Evolutionary conservation across 2,797 vertebrate genomes (phyloP), one percentile per base, ranked within the genome.

Genomic region (Anniella stebbinsi): DNA sequence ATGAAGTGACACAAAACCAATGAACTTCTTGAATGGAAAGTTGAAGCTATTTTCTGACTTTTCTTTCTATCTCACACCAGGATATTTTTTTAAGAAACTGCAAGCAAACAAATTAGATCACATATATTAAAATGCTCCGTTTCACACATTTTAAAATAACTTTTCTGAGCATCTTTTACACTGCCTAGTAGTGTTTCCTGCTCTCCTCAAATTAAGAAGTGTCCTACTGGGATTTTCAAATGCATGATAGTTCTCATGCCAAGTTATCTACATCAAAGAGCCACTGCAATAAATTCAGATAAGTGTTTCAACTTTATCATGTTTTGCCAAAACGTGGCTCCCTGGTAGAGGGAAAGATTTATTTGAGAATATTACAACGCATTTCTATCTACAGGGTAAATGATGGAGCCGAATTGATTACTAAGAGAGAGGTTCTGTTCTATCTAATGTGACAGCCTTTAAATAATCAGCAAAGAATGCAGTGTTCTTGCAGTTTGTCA

Each of bases 191-290:
- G 41, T 63, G 41, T 77, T 87, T 87, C 80, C 73, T 78, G 63
- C 33, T 87, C 18, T 15, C 48, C 30, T 86, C 41, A 87, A 72
- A 92, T 82, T 51, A 83, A 89, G 88, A 80, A 73, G 66, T 25
- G 25, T 41, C 84, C 63, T 51, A 54, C 25, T 80, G 73, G 91
- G 57, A 89, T 84, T 92, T 51, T 84, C 38, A 90, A 81, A 89
- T 84, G 80, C 38, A 83, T 36, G 69, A 21, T 33, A 51, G 18
- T 73, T 87, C 73, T 41, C 54, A 18, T 73, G 66, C 72, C 73
- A 92, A 89, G 69, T 87, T 54, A 45, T 36, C 54, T 38, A 92
- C 72, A 84, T 92, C 80, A 92, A 92, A 92, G 91, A n/a, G 33
- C 10, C 28, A 17, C 73, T 77, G 73, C 12, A 69, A 54, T 89